Conservation (phyloP, 2,888 invertebrate genomes). For the Drosophila borborema region DNA sequence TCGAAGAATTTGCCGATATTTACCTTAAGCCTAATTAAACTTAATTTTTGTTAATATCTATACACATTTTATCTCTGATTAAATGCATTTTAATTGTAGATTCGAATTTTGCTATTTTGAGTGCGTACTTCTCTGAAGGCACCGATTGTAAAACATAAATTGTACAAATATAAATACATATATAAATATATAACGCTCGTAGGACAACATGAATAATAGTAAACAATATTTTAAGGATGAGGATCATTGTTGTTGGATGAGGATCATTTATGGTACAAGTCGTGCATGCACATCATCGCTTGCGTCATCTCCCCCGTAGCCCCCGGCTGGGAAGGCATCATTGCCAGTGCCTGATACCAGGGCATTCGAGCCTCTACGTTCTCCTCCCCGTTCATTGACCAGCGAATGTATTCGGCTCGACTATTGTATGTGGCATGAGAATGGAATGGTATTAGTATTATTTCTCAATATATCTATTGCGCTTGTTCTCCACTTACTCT, state of each 20-base stretch:
- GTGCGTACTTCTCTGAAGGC: background rate
- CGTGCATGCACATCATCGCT: constrained; percentile 79
- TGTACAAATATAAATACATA: constrained; percentile 9
- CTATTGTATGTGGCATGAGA: constrained; percentile 34
- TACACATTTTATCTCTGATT: background rate
- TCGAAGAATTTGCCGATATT: background rate
- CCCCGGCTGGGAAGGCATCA: constrained; percentile 64
- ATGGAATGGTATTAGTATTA: background rate
- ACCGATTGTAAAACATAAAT: background rate
- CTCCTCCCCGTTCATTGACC: constrained; percentile 49
- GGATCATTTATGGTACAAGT: constrained; percentile 77
- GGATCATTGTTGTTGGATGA: background rate
- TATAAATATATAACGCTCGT: constrained; percentile 3
- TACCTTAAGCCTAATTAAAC: background rate
- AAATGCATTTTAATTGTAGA: constrained; percentile 2
- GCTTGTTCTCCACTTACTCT: constrained; percentile 55
- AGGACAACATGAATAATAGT: background rate
- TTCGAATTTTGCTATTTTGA: background rate
- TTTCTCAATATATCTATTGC: background rate
- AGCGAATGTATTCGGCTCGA: constrained; percentile 60
- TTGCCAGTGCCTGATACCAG: constrained; percentile 69
- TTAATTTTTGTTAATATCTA: background rate
- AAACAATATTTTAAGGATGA: background rate
- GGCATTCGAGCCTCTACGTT: constrained; percentile 40
- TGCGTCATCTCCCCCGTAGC: constrained; percentile 69